These are phyloP conservation scores for Zoanthus sociatus DNA, from an alignment of 92 coral and sea anemone species.

Conservation along the genomic window DNA sequence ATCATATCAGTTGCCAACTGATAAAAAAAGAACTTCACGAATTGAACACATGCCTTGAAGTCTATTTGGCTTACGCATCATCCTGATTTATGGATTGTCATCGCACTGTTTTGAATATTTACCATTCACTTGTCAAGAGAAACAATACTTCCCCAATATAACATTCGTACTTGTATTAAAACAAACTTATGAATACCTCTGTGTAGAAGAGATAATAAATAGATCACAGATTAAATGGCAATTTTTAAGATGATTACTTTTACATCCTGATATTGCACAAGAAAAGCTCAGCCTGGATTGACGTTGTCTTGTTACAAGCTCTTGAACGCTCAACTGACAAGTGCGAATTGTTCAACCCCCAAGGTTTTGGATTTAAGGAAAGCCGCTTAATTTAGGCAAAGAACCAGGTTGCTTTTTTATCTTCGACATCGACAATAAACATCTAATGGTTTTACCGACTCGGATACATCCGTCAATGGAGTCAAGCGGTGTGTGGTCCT, in stretches of 20 bases:
- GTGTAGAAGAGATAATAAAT: slow-evolving; percentile 67
- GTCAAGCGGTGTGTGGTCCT: slow-evolving; percentile 62
- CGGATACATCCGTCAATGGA: slow-evolving; percentile 31
- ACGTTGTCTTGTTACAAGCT: not conserved
- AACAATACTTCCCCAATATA: slow-evolving; percentile 49
- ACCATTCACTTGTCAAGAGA: slow-evolving; percentile 46
- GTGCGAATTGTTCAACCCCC: not conserved
- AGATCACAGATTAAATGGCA: slow-evolving; percentile 49
- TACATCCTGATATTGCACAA: slow-evolving; percentile 24
- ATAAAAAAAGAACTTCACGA: not conserved
- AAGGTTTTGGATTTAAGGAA: not conserved
- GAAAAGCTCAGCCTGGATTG: not conserved
- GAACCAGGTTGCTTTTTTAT: not conserved
- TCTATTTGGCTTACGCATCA: not conserved
- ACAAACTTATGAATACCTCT: slow-evolving; percentile 77
- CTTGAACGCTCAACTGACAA: slow-evolving; percentile 17
- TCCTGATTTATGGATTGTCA: slow-evolving; percentile 5
- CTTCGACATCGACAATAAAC: slow-evolving; percentile 41
- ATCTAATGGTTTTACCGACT: slow-evolving; percentile 53
- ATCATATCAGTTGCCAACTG: slow-evolving; percentile 27
- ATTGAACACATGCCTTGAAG: not conserved
- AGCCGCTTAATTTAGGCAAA: slow-evolving; percentile 6
- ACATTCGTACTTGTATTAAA: slow-evolving; percentile 62
- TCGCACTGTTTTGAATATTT: not conserved
- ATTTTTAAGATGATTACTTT: slow-evolving; percentile 63